phyloP scores from a whole-genome alignment of 2,113 vertebrate genomes.

The Paramormyrops kingsleyae region DNA sequence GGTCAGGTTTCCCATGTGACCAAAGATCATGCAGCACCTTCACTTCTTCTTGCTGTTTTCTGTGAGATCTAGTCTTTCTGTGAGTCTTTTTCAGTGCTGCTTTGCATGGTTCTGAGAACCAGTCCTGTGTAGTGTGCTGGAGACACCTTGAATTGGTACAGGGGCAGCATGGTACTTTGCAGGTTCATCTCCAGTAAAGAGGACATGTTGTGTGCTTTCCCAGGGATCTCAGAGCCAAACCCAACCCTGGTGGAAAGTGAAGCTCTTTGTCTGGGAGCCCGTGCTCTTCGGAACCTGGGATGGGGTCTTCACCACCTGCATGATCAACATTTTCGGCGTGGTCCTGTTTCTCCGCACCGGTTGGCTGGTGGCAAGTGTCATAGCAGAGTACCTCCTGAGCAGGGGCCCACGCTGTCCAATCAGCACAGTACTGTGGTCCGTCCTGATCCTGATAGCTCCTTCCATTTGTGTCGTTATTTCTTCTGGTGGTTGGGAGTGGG shows the following conservation, averaged over 20 bases:
- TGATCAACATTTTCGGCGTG: slow-evolving; percentile 99
- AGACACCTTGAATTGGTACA: not conserved
- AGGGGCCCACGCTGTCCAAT: not conserved
- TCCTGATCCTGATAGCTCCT: not conserved
- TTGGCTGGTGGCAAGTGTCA: slow-evolving; percentile 85
- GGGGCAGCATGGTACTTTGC: not conserved
- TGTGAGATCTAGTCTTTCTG: not conserved
- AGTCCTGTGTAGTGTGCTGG: not conserved
- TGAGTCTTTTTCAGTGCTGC: not conserved
- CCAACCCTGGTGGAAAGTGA: slow-evolving; percentile 91
- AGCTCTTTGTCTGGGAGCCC: slow-evolving; percentile 89
- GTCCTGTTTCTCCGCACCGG: slow-evolving; percentile 92
- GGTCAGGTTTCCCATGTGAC: slow-evolving; percentile 52
- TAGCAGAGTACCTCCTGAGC: not conserved
- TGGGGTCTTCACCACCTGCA: slow-evolving; percentile 94
- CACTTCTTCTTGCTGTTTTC: not conserved
- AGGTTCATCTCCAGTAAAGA: not conserved
- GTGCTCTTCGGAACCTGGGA: slow-evolving; percentile 97
- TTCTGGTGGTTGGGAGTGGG: not conserved
- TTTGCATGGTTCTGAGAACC: not conserved
- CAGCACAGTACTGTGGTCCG: not conserved
- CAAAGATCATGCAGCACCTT: not conserved
- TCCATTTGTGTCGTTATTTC: not conserved
- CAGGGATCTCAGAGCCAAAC: slow-evolving; percentile 67
- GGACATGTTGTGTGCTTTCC: slow-evolving; percentile 15